Conservation (phyloP, 2,113 vertebrate genomes). For the Synodontis membranacea region DNA sequence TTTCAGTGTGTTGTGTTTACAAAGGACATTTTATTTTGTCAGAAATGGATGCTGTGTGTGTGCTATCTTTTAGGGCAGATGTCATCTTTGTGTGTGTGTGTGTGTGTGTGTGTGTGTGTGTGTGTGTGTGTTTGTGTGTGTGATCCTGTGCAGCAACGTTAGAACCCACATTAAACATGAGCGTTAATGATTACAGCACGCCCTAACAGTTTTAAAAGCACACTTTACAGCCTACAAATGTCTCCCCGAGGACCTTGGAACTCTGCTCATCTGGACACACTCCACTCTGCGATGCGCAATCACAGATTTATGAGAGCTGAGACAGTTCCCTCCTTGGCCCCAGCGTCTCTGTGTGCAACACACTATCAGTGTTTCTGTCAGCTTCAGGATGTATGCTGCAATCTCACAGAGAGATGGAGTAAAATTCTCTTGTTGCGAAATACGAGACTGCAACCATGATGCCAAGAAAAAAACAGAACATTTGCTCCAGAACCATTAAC, state of each 20-base stretch:
- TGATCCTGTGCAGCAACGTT: not conserved
- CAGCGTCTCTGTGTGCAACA: not conserved
- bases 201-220: constrained; percentile 2
- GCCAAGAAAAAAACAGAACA: not conserved
- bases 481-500: not conserved
- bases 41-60: not conserved
- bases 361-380: constrained; percentile 17
- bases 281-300: not conserved
- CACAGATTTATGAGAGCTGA: not conserved
- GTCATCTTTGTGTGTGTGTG: not conserved
- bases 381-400: not conserved
- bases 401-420: not conserved
- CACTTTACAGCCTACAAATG: constrained; percentile 7
- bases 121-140: constrained; percentile 5
- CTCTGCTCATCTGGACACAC: not conserved
- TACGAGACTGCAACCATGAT: not conserved
- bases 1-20: not conserved
- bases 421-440: not conserved
- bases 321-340: not conserved
- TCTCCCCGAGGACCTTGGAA: not conserved
- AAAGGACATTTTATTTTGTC: not conserved
- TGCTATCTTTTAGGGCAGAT: not conserved
- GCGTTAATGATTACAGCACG: not conserved
- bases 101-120: constrained; percentile 2
- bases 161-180: not conserved